Conservation (phyloP, 2,888 invertebrate species). For the Panopea generosa region DNA sequence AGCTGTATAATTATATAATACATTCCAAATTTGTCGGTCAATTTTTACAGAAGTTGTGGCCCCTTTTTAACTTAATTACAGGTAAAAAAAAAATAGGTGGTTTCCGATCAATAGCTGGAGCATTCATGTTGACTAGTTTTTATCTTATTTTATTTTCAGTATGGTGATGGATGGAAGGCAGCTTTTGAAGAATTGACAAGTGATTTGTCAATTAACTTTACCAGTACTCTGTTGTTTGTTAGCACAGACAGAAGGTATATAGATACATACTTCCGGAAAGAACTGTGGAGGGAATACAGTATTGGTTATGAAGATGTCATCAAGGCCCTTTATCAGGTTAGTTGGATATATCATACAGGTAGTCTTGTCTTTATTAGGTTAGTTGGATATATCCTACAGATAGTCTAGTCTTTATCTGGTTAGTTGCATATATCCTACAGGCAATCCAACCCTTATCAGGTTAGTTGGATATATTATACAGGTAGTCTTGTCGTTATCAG, state of each 20-base stretch:
- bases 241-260: constrained; percentile 3
- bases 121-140: too few relatives aligned
- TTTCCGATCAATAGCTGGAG: too few relatives aligned
- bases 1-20: too few relatives aligned
- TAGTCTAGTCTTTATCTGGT: too few relatives aligned
- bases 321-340: constrained; percentile 22
- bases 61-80: too few relatives aligned
- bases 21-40: too few relatives aligned
- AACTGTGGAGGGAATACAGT: not conserved
- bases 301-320: constrained; percentile 17
- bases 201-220: constrained; percentile 5
- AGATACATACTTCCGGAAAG: not conserved
- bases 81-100: too few relatives aligned
- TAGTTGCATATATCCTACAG: too few relatives aligned
- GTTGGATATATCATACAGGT: not conserved
- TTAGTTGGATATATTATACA: constrained; percentile 4
- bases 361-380: not conserved
- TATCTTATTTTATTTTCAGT: not conserved
- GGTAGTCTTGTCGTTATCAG: not conserved
- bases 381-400: too few relatives aligned
- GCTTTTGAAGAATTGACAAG: not conserved
- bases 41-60: too few relatives aligned
- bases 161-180: not conserved
- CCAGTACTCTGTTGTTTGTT: constrained; percentile 11
- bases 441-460: constrained; percentile 26